Evolutionary conservation across 37 sponge, comb jelly and placozoan species (phyloP), one percentile per base, ranked within the genome.

Genomic region (Cliona cf. orientalis): DNA sequence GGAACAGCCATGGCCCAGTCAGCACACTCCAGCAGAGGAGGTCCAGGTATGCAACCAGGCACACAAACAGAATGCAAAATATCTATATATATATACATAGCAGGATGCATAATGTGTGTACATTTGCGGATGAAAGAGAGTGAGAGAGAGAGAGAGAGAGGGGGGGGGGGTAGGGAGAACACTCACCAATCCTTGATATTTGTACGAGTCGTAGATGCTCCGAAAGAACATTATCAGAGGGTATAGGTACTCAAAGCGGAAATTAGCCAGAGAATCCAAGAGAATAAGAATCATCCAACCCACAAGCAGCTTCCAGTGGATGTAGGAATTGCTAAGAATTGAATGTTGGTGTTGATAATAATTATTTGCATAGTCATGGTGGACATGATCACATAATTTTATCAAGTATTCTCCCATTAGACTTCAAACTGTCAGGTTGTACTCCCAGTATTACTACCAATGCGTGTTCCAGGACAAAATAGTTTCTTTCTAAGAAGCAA

Each of bases 131-230:
- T 25, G 78, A 32, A n/a, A n/a, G n/a, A n/a, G n/a, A n/a, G n/a
- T n/a, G n/a, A n/a, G n/a, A n/a, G n/a, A n/a, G n/a, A n/a, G n/a
- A n/a, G n/a, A n/a, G n/a, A n/a, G n/a, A 7, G 26, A 25, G 29
- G 29, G 7, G 28, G 17, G 11, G 55, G 14, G 17, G 11, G 14
- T 49, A 19, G 11, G 17, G 17, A 17, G 14, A 49, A 17, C 67
- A 72, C 79, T 53, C 70, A 87, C 87, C 66, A 87, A 75, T 80
- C 87, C 87, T 74, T 87, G 87, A 45, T 87, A 87, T 35, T 80
- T 79, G 61, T 87, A 87, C 1, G 87, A 87, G 61, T 87, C 87
- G 40, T 74, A 74, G 26, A 80, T 74, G 67, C 80, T 87, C 23
- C 80, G 63, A 36, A 80, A 6, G 42, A 87, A 87, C 87, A 87